These are phyloP conservation scores for Drosophila ananassae DNA, from an alignment of 1,140 invertebrate species.

Conservation along the genomic window DNA sequence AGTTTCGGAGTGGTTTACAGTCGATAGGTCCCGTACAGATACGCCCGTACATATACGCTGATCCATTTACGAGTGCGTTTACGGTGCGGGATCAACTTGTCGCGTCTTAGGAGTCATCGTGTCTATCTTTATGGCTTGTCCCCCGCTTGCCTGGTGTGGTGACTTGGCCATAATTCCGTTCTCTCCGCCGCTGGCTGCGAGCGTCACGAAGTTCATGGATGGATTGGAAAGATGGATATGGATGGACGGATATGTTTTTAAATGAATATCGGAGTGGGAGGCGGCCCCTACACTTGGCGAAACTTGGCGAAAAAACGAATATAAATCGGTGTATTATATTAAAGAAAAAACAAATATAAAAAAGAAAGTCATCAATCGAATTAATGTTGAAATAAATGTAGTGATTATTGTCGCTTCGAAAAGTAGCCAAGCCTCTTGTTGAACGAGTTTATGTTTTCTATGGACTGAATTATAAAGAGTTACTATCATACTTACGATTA, in stretches of 20 bases:
- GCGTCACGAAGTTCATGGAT: background rate
- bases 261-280: no score
- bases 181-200: background rate
- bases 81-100: conserved; percentile 28
- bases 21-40: conserved; percentile 1
- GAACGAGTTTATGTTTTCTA: conserved; percentile 32
- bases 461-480: conserved; percentile 35
- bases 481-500: conserved; percentile 19
- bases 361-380: conserved; percentile 12
- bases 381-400: conserved; percentile 39
- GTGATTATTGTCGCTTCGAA: conserved; percentile 23
- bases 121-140: conserved; percentile 16
- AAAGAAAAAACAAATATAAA: background rate
- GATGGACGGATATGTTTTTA: background rate
- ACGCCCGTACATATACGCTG: conserved; percentile 4
- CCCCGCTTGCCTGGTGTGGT: background rate
- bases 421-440: conserved; percentile 26
- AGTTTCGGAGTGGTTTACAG: conserved; percentile 30
- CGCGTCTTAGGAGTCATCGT: conserved; percentile 4
- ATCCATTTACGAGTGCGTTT: conserved; percentile 39
- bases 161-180: conserved; percentile 22
- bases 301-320: conserved; percentile 1
- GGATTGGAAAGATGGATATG: no score
- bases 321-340: conserved; percentile 3
- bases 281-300: background rate